phyloP scores from a whole-genome alignment of 2,113 vertebrate species.

The Ophiodon elongatus region DNA sequence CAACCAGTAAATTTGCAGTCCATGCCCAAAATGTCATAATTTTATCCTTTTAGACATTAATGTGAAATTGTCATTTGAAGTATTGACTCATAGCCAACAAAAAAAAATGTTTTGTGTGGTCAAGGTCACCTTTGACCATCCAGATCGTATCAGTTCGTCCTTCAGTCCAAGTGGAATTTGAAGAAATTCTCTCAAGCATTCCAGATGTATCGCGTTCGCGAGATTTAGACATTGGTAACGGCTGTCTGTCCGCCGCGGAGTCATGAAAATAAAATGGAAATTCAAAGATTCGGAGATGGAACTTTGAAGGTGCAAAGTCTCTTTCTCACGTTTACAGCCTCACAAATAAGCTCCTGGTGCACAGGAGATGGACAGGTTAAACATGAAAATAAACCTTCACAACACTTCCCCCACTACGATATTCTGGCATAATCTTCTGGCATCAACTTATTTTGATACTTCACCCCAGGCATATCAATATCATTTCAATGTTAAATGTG shows the following conservation, averaged over 20 bases:
- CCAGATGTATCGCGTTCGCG: neutral
- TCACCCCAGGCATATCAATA: neutral
- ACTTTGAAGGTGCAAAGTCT: neutral
- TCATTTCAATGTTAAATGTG: neutral
- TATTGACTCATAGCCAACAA: too few species aligned
- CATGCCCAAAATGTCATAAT: neutral
- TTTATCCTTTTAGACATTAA: neutral
- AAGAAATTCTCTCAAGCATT: neutral
- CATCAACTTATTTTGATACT: neutral
- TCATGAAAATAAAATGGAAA: neutral
- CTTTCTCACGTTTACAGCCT: too few species aligned
- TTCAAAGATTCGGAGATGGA: neutral
- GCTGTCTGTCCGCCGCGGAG: neutral
- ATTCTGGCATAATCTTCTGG: neutral
- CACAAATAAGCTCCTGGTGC: neutral
- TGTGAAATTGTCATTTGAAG: too few species aligned
- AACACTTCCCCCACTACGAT: neutral
- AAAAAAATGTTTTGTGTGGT: too few species aligned
- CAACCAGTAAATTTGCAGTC: too few species aligned
- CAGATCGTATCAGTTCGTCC: neutral
- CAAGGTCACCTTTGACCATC: neutral
- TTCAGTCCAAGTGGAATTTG: neutral
- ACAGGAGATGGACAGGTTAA: neutral
- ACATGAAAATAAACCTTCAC: neutral
- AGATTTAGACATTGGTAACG: too few species aligned